These are phyloP conservation scores for Pungitius pungitius DNA, from an alignment of 2,113 vertebrate genomes.

Conservation along the genomic window DNA sequence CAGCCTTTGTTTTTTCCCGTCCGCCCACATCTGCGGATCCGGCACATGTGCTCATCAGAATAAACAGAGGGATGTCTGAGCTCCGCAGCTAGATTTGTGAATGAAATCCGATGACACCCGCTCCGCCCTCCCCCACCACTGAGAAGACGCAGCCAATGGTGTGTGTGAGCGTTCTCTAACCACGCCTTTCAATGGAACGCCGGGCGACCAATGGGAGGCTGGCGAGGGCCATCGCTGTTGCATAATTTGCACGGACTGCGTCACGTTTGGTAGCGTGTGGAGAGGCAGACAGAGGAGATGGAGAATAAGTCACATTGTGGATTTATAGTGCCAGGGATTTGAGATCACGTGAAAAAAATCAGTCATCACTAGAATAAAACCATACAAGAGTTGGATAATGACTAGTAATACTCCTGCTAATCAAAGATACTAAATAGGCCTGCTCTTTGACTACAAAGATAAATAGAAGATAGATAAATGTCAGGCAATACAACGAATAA, in stretches of 20 bases:
- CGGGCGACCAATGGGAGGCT: constrained; percentile 62
- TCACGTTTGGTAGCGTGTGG: constrained; percentile 69
- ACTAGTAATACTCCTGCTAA: neutral
- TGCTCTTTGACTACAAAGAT: neutral
- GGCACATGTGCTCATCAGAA: constrained; percentile 32
- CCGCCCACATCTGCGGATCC: constrained; percentile 9
- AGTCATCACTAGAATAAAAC: neutral
- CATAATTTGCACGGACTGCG: constrained; percentile 66
- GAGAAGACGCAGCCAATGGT: constrained; percentile 46
- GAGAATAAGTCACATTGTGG: constrained; percentile 1
- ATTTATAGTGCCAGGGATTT: neutral
- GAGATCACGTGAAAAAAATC: neutral
- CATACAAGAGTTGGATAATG: neutral
- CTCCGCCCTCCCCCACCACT: too few relatives aligned
- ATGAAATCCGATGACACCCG: constrained; percentile 71
- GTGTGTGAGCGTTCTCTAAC: neutral
- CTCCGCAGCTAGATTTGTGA: constrained; percentile 75
- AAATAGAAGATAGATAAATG: neutral
- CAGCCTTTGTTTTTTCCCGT: neutral
- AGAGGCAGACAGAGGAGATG: constrained; percentile 12
- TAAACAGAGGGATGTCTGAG: constrained; percentile 36
- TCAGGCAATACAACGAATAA: neutral
- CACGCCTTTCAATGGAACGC: constrained; percentile 26
- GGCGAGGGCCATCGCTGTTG: constrained; percentile 52
- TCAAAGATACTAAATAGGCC: neutral